These are phyloP conservation scores for Sebastiscus albofasciatus DNA, from an alignment of 2,797 vertebrate species.

Conservation along the genomic window DNA sequence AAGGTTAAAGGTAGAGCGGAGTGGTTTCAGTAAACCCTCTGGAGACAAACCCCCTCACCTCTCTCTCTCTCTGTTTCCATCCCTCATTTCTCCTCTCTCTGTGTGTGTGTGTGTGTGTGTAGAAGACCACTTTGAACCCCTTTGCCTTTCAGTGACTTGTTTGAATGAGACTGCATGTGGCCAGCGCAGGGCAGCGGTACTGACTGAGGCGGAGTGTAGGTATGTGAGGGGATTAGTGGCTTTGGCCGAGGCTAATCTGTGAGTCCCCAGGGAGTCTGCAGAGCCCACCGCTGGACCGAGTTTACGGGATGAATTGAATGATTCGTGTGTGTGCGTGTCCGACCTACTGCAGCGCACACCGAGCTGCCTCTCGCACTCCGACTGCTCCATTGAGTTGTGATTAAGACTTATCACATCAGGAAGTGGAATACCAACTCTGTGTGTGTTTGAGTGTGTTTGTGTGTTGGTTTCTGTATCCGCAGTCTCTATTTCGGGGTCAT, in stretches of 20 bases:
- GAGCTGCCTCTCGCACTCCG: constrained; percentile 27
- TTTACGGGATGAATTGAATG: constrained; percentile 59
- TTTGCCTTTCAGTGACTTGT: constrained; percentile 45
- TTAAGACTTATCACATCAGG: constrained; percentile 61
- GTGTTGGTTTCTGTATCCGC: not conserved
- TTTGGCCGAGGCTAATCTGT: constrained; percentile 71
- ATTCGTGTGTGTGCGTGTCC: constrained; percentile 39
- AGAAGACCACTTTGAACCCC: constrained; percentile 13
- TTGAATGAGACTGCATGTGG: constrained; percentile 38
- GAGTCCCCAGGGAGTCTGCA: constrained; percentile 72
- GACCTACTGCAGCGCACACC: constrained; percentile 32
- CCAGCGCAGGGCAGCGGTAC: constrained; percentile 16
- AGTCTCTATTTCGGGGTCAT: not conserved
- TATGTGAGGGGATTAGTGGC: constrained; percentile 70
- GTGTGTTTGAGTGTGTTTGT: constrained; percentile 2
- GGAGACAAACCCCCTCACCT: constrained; percentile 46
- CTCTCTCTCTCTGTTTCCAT: constrained; percentile 21
- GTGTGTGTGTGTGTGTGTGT: constrained; percentile 20
- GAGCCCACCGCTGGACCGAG: constrained; percentile 54
- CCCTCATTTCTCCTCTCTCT: constrained; percentile 12
- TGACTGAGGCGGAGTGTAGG: constrained; percentile 23
- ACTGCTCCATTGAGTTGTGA: constrained; percentile 63
- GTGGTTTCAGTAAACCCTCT: constrained; percentile 55
- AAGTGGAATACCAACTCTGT: constrained; percentile 36
- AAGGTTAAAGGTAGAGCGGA: constrained; percentile 53